These are phyloP conservation scores for Acanthornis magna DNA, from an alignment of 2,797 vertebrate genomes.

Conservation along the genomic window DNA sequence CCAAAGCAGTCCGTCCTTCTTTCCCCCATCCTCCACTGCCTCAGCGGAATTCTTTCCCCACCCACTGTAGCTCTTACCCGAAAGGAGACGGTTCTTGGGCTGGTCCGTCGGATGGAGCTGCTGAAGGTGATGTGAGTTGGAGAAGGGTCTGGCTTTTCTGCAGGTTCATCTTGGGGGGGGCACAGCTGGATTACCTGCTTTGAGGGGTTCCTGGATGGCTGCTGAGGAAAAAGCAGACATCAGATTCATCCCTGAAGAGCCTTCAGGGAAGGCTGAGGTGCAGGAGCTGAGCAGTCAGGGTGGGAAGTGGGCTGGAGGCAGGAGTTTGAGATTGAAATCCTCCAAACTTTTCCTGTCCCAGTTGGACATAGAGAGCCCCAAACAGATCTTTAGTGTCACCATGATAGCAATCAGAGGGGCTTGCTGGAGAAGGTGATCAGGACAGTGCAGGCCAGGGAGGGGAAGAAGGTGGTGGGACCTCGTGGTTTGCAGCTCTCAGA, in stretches of 20 bases:
- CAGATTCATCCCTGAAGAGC: neutral
- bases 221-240: neutral
- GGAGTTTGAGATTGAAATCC: neutral
- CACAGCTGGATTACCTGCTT: neutral
- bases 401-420: no score
- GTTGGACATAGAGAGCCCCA: neutral
- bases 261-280: neutral
- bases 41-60: neutral
- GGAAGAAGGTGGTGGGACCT: neutral
- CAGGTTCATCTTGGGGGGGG: neutral
- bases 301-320: neutral
- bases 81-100: constrained; percentile 87
- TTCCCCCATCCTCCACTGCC: neutral
- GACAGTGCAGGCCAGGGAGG: neutral
- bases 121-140: constrained; percentile 53
- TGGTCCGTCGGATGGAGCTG: constrained; percentile 80
- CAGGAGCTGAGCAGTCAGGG: neutral
- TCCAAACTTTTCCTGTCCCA: neutral
- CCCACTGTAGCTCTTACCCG: constrained; percentile 75
- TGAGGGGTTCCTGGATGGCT: neutral
- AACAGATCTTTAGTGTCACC: neutral
- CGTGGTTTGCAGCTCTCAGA: neutral
- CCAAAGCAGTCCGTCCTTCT: neutral
- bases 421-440: neutral
- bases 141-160: constrained; percentile 24